Percentiles rank a stretch among this genome's conserved stretches.
phyloP scores from a whole-genome alignment of 2,113 vertebrate genomes.

The Illadopsis cleaveri region DNA sequence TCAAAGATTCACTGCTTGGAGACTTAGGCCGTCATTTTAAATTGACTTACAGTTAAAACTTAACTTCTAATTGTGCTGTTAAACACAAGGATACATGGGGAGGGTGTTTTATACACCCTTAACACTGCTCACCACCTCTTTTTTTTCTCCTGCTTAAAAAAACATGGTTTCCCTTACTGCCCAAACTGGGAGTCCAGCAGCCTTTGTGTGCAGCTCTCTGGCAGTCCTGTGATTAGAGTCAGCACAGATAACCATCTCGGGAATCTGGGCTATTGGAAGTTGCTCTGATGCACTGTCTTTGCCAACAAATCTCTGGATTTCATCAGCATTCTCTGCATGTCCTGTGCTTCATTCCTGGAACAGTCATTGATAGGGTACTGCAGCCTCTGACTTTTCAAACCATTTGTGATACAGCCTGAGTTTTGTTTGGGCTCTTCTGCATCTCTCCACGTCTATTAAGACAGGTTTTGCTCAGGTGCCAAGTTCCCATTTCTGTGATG shows the following conservation, averaged over 20 bases:
- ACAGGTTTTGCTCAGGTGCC: not conserved
- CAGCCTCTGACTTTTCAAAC: not conserved
- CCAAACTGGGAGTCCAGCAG: not conserved
- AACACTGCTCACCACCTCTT: not conserved
- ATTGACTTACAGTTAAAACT: not conserved
- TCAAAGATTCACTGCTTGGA: not conserved
- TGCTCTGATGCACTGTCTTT: not conserved
- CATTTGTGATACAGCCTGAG: not conserved
- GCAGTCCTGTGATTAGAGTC: not conserved
- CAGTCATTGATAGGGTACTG: not conserved
- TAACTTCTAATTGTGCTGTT: not conserved
- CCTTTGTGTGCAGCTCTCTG: not conserved
- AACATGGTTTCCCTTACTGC: not conserved
- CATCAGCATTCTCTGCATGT: not conserved
- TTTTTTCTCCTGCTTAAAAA: not conserved
- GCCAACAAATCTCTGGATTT: not conserved
- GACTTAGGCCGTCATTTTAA: not conserved
- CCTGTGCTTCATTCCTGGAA: not conserved
- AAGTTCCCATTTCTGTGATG: not conserved
- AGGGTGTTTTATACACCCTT: not conserved
- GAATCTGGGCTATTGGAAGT: not conserved
- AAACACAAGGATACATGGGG: not conserved
- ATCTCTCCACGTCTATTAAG: fast-evolving
- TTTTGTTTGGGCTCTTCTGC: not conserved
- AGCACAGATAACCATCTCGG: not conserved